Evolutionary conservation across 23 tunicate species (phyloP).

Genomic region (Corella eumyota): DNA sequence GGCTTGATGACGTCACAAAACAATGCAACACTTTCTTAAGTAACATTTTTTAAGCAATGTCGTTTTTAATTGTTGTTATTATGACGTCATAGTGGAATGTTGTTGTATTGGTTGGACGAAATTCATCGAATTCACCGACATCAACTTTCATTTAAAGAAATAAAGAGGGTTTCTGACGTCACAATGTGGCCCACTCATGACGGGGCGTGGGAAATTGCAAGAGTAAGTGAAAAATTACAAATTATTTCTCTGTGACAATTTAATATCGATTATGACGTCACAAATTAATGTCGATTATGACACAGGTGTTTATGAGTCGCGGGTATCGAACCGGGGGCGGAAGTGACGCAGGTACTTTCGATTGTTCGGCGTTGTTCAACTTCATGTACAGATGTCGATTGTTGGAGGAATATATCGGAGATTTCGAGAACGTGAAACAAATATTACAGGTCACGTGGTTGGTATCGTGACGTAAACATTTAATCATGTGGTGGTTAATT

Average conservation of each 20-base stretch:
- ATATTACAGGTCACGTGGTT: slow-evolving; percentile 43
- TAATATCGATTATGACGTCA: not conserved
- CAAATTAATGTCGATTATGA: not conserved
- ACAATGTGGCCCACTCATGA: slow-evolving; percentile 44
- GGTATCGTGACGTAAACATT: not conserved
- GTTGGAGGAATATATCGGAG: slow-evolving; percentile 25
- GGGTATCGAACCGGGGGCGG: slow-evolving; percentile 33
- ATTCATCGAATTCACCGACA: slow-evolving; percentile 34
- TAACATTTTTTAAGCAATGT: too few relatives aligned
- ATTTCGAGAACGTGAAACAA: slow-evolving; percentile 29
- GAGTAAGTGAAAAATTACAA: slow-evolving; percentile 13
- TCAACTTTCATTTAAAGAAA: slow-evolving; percentile 12
- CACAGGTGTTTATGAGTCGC: slow-evolving; percentile 53
- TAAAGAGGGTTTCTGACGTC: slow-evolving; percentile 30
- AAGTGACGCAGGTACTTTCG: slow-evolving; percentile 18
- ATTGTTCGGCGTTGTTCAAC: slow-evolving; percentile 47
- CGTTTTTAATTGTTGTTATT: too few relatives aligned
- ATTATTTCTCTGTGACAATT: not conserved
- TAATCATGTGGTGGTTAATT: not conserved
- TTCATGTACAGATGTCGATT: slow-evolving; percentile 36
- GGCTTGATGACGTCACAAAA: too few relatives aligned
- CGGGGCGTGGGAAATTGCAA: slow-evolving; percentile 74
- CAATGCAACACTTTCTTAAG: too few relatives aligned
- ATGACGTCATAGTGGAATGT: too few relatives aligned
- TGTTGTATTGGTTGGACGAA: slow-evolving; percentile 37